Evolutionary conservation across 1,140 invertebrate species (phyloP), one percentile per base, ranked within the genome.

Genomic region (Colletes gigas): DNA sequence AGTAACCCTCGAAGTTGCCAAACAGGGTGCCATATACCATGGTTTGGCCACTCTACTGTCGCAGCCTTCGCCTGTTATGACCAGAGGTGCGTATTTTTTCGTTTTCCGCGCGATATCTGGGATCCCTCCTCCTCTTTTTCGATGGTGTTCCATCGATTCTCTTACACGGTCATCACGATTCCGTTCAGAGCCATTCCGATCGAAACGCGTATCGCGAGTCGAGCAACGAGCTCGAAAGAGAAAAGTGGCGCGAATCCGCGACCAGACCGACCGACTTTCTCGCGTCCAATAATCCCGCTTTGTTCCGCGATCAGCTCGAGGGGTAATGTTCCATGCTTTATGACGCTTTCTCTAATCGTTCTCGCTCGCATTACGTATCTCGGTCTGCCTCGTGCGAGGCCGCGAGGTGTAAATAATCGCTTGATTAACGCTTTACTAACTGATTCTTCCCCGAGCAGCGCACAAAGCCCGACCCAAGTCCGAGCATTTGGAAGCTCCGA

Each of bases 1-100:
- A 1, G 98, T 99, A 7, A 98, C 97, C 4, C 93, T 99, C 60
- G 98, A 99, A 94, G 98, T 99, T 57, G 98, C 98, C 7, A 99
- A 99, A 93, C 98, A 99, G 92, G 99, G 97, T 44, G 99, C 99
- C 39, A 97, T 99, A 88, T 98, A 98, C 92, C 98, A 99, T 93
- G 99, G 99, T 62, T 94, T 99, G 59, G 98, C 98, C 8, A 98
- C 98, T 55, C 94, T 99, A 73, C 94, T 99, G 12, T 98, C 97
- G 83, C 98, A 99, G 91, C 98, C 98, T 10, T 97, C 97, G 92
- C 95, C 98, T 88, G 95, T 97, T 88, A 96, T 97, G 94, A 94
- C 95, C 88, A 95, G 97, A 96, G 97, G 97, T 97, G 94, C 93
- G 94, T 19, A 10, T 39, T 8, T 65, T 62, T 72, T 8, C 10